Conservation (phyloP, 2,888 invertebrate species). For the Elaeidobius kamerunicus region DNA sequence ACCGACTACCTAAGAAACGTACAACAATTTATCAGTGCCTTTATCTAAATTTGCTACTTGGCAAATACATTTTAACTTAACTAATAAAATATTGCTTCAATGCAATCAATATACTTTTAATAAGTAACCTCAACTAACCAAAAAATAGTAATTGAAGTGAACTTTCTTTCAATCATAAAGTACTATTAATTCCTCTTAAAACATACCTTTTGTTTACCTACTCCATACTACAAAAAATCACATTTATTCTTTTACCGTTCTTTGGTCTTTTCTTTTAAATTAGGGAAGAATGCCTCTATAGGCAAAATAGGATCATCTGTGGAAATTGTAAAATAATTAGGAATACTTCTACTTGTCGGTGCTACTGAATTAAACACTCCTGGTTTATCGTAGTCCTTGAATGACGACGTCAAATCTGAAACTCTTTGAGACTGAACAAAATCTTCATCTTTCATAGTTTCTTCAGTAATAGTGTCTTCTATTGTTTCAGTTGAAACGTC, state of each 20-base stretch:
- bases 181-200: too few species aligned
- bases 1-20: too few species aligned
- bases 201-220: too few species aligned
- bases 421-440: slow-evolving; percentile 54
- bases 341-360: slow-evolving; percentile 60
- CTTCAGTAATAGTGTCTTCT: slow-evolving; percentile 37
- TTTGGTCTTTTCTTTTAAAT: slow-evolving; percentile 51
- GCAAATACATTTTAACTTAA: too few species aligned
- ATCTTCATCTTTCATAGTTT: slow-evolving; percentile 47
- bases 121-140: too few species aligned
- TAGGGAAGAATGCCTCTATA: slow-evolving; percentile 77
- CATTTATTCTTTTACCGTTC: slow-evolving; percentile 14
- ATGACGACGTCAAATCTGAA: slow-evolving; percentile 69
- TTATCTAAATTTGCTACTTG: too few species aligned
- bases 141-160: too few species aligned
- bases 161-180: too few species aligned
- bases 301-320: slow-evolving; percentile 78
- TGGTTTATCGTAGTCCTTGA: slow-evolving; percentile 69
- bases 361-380: slow-evolving; percentile 69
- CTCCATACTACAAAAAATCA: too few species aligned
- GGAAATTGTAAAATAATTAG: slow-evolving; percentile 69
- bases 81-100: too few species aligned
- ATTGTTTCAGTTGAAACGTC: slow-evolving; percentile 36
- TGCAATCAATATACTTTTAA: too few species aligned
- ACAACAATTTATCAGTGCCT: too few species aligned